phyloP scores from a whole-genome alignment of 2,888 invertebrate genomes.

The Heliconius sara region DNA sequence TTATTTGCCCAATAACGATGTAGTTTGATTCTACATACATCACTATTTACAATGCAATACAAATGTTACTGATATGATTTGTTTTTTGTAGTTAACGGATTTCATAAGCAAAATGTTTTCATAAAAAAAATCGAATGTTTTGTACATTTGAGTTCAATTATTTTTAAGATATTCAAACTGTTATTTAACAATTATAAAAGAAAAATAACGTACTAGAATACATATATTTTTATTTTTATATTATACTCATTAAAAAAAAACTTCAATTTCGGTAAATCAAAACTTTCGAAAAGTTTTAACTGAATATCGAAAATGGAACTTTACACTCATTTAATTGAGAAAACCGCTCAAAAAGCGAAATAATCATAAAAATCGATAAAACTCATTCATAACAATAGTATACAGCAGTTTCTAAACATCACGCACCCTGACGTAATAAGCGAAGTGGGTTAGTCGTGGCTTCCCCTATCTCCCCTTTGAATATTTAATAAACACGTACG shows the following conservation, averaged over 20 bases:
- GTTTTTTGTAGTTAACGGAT: too few species aligned
- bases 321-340: not conserved
- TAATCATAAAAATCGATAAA: not conserved
- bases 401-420: not conserved
- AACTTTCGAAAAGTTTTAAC: not conserved
- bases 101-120: too few species aligned
- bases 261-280: not conserved
- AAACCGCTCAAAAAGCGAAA: not conserved
- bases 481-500: slow-evolving; percentile 26
- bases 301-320: not conserved
- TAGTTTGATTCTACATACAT: too few species aligned
- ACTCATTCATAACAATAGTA: not conserved
- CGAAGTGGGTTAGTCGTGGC: slow-evolving; percentile 21
- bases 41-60: too few species aligned
- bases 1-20: too few species aligned
- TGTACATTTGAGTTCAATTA: too few species aligned
- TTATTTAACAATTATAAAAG: too few species aligned
- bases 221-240: too few species aligned
- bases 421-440: slow-evolving; percentile 19
- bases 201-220: too few species aligned
- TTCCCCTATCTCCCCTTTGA: slow-evolving; percentile 24
- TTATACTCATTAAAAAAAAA: not conserved
- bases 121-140: too few species aligned
- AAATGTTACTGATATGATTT: too few species aligned
- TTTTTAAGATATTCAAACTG: too few species aligned